Conservation (phyloP, 1,140 invertebrate species). For the Pygmarrhopalites habei region DNA sequence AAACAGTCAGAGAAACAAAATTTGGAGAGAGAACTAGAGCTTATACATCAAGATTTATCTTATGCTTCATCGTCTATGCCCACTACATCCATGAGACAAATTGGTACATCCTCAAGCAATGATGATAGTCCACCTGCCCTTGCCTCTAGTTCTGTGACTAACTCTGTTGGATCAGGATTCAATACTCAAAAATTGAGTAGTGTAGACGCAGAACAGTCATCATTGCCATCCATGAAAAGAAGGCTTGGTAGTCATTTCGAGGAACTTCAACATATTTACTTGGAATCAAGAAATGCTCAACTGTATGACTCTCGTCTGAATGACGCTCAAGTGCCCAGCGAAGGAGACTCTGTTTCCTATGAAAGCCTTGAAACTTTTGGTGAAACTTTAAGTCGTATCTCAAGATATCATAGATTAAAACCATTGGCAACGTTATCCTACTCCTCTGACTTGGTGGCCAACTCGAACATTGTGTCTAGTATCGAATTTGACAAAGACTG, state of each 20-base stretch:
- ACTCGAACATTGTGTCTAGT: slow-evolving; percentile 88
- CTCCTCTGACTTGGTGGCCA: slow-evolving; percentile 78
- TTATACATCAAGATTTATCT: slow-evolving; percentile 62
- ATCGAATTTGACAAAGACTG: slow-evolving; percentile 97
- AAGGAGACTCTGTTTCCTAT: slow-evolving; percentile 36
- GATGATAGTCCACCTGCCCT: neutral
- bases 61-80: neutral
- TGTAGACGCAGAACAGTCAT: slow-evolving; percentile 38
- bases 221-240: slow-evolving; percentile 59
- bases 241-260: slow-evolving; percentile 81
- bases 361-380: slow-evolving; percentile 54
- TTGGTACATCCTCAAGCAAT: neutral
- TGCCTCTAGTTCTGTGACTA: neutral
- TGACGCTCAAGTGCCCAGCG: slow-evolving; percentile 40
- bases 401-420: slow-evolving; percentile 67
- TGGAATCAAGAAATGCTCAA: slow-evolving; percentile 65
- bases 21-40: slow-evolving; percentile 60
- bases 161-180: slow-evolving; percentile 1
- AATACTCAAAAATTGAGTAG: slow-evolving; percentile 14
- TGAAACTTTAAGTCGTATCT: slow-evolving; percentile 82
- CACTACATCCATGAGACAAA: neutral
- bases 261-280: slow-evolving; percentile 82
- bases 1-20: slow-evolving; percentile 65
- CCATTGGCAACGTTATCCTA: slow-evolving; percentile 83
- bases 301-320: slow-evolving; percentile 42